Base-by-base conservation (phyloP, 2,888 invertebrate genomes). In the Choristoneura rosaceana region DNA sequence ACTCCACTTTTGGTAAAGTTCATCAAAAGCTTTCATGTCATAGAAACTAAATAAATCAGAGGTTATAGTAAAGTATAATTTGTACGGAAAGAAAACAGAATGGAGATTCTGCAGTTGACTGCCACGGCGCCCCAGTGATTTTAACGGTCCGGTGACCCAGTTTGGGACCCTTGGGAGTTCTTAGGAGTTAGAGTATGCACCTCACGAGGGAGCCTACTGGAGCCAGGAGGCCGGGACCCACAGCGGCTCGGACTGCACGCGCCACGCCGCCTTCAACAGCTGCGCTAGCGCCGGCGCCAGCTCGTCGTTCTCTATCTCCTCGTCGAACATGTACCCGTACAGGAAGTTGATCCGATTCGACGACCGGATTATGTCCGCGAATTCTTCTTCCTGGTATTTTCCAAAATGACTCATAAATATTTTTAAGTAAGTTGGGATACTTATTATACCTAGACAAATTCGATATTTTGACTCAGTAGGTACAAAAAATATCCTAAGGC, bases 221-320 rank as follows among this genome's bases (percentile, higher is more conserved):
- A 98, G 97, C 99, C 99, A 99, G 8, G 97, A 97, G 52, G 98
- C 97, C 43, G 99, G 99, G 52, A 99, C 99, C 99, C 99, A 99
- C 15, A 98, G 95, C 0, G 99, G 98, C 85, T 99, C 98, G 0
- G 97, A 97, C 91, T 99, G 99, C 41, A 99, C 96, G 80, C 96
- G 95, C 92, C 97, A 97, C 45, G 97, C 97, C 60, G 96, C 96
- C 80, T 96, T 95, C 70, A 98, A 95, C 25, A 99, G 95, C 83
- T 98, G 97, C 80, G 98, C 97, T 80, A 99, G 97, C 25, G 99
- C 98, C 73, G 95, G 95, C 0, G 97, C 96, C 74, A 99, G 93
- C 83, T 99, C 98, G 43, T 97, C 98, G 86, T 99, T 99, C n/a
- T 98, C 95, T 68, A 99, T 97, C 79, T 96, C 96, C 83, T 97